Evolutionary conservation across 2,888 invertebrate genomes (phyloP).

Genomic region (Ellobium chinense): DNA sequence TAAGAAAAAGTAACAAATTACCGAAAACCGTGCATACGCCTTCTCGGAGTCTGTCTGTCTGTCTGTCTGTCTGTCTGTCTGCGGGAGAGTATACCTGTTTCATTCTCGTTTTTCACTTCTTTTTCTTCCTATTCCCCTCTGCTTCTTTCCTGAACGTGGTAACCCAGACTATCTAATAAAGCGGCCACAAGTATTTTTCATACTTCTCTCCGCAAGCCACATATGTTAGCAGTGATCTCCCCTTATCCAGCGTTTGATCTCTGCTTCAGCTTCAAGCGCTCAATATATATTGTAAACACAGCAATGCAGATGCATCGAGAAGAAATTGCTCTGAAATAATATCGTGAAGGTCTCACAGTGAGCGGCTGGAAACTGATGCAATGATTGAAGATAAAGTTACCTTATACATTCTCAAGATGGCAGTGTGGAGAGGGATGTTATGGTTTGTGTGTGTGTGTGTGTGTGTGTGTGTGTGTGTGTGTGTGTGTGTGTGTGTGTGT

Average conservation of each 20-base stretch:
- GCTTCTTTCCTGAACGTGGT: not conserved
- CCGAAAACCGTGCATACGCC: too few relatives aligned
- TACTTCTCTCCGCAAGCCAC: not conserved
- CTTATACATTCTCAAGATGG: too few relatives aligned
- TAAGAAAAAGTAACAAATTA: too few relatives aligned
- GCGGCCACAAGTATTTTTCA: not conserved
- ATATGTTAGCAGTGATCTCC: not conserved
- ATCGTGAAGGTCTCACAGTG: too few relatives aligned
- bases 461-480: not conserved
- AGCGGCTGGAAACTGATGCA: too few relatives aligned
- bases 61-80: slow-evolving; percentile 6
- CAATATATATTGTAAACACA: not conserved
- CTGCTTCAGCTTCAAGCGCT: not conserved
- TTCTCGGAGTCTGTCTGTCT: not conserved
- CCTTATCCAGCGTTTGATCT: not conserved
- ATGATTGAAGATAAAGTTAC: too few relatives aligned
- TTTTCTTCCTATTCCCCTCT: slow-evolving; percentile 8
- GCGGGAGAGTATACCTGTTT: not conserved
- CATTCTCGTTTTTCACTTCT: not conserved
- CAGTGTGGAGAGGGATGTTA: not conserved
- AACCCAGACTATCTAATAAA: not conserved
- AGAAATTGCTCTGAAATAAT: too few relatives aligned
- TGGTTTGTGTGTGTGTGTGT: not conserved
- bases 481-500: not conserved
- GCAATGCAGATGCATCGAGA: not conserved